phyloP scores from a whole-genome alignment of 2,113 vertebrate species.

The Phalacrocorax brasilianus region DNA sequence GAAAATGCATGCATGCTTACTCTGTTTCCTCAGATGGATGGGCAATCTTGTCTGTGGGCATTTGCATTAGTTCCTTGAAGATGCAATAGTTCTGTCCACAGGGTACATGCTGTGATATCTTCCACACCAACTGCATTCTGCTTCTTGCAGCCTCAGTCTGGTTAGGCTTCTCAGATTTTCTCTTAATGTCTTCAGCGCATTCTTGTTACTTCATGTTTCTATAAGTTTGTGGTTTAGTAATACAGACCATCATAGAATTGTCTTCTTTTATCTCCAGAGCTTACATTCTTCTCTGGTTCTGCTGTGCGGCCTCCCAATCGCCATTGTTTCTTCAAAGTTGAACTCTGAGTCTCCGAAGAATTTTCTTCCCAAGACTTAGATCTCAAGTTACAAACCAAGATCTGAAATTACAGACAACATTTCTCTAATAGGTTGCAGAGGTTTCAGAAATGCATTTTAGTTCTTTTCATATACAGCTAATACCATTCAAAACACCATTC shows the following conservation, averaged over 20 bases:
- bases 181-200: neutral
- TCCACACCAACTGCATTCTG: neutral
- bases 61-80: neutral
- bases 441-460: neutral
- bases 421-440: neutral
- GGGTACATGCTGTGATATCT: neutral
- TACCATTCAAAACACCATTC: neutral
- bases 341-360: neutral
- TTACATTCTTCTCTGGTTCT: neutral
- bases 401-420: neutral
- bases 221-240: neutral
- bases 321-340: neutral
- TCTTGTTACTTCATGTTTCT: neutral
- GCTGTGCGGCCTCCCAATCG: neutral
- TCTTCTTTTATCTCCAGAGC: neutral
- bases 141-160: neutral
- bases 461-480: neutral
- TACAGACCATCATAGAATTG: neutral
- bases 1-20: neutral
- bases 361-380: neutral
- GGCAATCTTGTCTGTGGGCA: neutral
- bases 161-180: neutral
- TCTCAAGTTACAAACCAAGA: neutral
- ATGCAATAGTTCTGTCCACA: neutral
- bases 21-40: neutral